Percentiles rank a stretch among this genome's conserved stretches.
Evolutionary conservation across 2,888 invertebrate species (phyloP).

Genomic region (Drosophila borealis): DNA sequence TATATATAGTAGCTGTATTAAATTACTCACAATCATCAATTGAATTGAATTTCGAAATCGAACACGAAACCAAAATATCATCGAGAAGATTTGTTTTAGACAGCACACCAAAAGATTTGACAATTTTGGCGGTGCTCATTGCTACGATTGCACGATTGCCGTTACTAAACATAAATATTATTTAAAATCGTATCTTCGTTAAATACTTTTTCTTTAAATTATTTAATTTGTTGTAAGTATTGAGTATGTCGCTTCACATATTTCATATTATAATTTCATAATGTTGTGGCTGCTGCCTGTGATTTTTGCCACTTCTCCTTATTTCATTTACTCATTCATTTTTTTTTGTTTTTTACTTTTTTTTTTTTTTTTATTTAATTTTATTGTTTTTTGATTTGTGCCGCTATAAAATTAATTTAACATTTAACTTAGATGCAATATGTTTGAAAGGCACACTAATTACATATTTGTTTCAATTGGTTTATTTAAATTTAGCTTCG

Average conservation of each 20-base stretch:
- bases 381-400: slow-evolving; percentile 60
- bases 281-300: slow-evolving; percentile 50
- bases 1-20: slow-evolving; percentile 31
- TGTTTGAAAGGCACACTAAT: slow-evolving; percentile 68
- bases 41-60: slow-evolving; percentile 53
- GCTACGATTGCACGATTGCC: slow-evolving; percentile 76
- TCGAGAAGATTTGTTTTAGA: slow-evolving; percentile 25
- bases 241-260: slow-evolving; percentile 57
- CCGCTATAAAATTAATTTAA: slow-evolving; percentile 41
- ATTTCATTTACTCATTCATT: slow-evolving; percentile 2
- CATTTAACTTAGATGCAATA: slow-evolving; percentile 50
- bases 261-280: slow-evolving; percentile 61
- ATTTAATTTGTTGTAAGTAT: slow-evolving; percentile 34
- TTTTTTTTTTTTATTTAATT: neutral
- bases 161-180: slow-evolving; percentile 56
- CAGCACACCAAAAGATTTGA: slow-evolving; percentile 53
- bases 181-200: slow-evolving; percentile 25
- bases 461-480: slow-evolving; percentile 42
- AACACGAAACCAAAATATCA: slow-evolving; percentile 32
- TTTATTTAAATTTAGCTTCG: slow-evolving; percentile 17
- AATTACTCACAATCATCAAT: slow-evolving; percentile 65
- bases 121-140: slow-evolving; percentile 53
- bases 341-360: too few species aligned
- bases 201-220: slow-evolving; percentile 25
- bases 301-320: slow-evolving; percentile 19